Percentiles rank a stretch among this genome's conserved stretches.
Evolutionary conservation across 2,113 vertebrate genomes (phyloP).

Genomic region (Zapus hudsonius): DNA sequence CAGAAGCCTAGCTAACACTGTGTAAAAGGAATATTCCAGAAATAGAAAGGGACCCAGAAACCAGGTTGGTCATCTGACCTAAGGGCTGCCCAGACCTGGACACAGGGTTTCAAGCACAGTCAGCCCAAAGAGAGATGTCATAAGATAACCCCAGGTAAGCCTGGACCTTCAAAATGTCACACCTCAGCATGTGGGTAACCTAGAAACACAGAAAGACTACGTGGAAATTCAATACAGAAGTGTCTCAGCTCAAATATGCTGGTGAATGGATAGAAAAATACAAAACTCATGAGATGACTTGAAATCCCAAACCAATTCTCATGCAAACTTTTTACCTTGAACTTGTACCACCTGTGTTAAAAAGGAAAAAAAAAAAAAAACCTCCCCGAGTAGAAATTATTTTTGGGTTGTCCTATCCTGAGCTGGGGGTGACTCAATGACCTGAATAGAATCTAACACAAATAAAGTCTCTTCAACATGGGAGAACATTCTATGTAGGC

Average conservation of each 20-base stretch:
- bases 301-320: neutral
- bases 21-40: rapidly evolving
- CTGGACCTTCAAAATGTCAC: no score
- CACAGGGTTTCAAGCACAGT: neutral
- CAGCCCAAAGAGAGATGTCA: rapidly evolving
- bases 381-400: neutral
- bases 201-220: neutral
- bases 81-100: neutral
- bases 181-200: rapidly evolving
- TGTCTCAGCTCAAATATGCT: neutral
- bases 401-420: neutral
- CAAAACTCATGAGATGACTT: neutral
- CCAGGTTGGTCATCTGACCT: rapidly evolving
- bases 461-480: neutral
- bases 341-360: neutral
- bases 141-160: rapidly evolving
- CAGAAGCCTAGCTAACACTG: neutral
- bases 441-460: neutral
- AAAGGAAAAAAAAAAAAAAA: neutral
- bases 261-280: neutral
- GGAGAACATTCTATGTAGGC: neutral
- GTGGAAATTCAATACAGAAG: neutral
- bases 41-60: no score
- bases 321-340: neutral
- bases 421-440: neutral